Percentiles rank a stretch among this genome's conserved stretches.
These are phyloP conservation scores for Corythaixoides concolor DNA, from an alignment of 2,113 vertebrate genomes.

Conservation along the genomic window DNA sequence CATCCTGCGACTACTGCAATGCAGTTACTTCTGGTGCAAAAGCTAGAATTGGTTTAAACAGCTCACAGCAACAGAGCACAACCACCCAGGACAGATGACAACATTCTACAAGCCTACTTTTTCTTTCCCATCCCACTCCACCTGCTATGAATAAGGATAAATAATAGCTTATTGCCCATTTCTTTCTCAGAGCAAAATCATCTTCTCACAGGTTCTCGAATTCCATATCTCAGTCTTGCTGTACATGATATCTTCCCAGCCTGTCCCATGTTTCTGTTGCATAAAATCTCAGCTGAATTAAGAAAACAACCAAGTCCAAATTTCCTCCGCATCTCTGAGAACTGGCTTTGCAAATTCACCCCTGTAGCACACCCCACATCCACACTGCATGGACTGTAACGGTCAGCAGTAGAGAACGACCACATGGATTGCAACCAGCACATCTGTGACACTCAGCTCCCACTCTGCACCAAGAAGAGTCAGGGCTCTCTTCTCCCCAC, in stretches of 20 bases:
- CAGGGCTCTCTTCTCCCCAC: neutral
- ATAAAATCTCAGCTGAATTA: neutral
- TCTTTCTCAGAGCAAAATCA: neutral
- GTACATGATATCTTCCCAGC: neutral
- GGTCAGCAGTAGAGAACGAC: rapidly evolving
- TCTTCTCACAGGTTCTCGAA: neutral
- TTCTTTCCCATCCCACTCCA: neutral
- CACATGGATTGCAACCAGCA: neutral
- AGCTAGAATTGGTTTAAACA: constrained; percentile 12
- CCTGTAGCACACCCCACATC: neutral
- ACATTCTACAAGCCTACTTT: neutral
- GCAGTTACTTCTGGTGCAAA: constrained; percentile 53
- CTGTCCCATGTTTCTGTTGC: neutral
- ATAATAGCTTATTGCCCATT: neutral
- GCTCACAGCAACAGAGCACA: neutral
- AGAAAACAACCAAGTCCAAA: neutral
- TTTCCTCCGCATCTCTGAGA: neutral
- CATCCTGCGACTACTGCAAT: constrained; percentile 24
- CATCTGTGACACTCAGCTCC: neutral
- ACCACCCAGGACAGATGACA: neutral
- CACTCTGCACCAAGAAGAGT: neutral
- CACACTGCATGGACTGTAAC: neutral
- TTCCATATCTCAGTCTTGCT: neutral
- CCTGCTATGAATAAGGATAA: neutral
- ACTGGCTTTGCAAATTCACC: neutral